A percentile compares a stretch with the other conserved stretches of the same genome.
Conservation (phyloP, 2,888 invertebrate species). For the Nysson spinosus region DNA sequence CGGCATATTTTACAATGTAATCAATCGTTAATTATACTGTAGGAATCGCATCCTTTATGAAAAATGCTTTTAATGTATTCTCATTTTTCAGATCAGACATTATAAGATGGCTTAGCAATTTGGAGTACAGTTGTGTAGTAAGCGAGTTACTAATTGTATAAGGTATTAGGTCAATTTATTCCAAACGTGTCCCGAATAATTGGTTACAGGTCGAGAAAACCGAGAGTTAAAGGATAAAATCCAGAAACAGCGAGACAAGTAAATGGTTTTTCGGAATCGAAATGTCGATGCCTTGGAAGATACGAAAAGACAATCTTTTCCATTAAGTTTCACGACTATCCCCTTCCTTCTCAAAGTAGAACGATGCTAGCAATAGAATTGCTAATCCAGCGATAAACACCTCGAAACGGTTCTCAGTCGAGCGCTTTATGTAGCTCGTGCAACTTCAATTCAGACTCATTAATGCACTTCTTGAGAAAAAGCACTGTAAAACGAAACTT, state of each 20-base stretch:
- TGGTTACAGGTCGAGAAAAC: background rate
- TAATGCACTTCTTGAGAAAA: conserved; percentile 42
- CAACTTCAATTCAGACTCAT: conserved; percentile 45
- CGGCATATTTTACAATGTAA: too few species aligned
- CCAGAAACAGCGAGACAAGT: conserved; percentile 1
- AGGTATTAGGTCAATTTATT: too few species aligned
- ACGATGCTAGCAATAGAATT: conserved; percentile 68
- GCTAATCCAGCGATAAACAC: conserved; percentile 72
- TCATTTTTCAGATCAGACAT: too few species aligned
- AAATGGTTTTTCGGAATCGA: conserved; percentile 22
- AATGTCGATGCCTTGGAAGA: conserved; percentile 1
- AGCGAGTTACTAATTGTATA: too few species aligned
- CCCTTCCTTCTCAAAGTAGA: conserved; percentile 23
- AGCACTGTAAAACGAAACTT: conserved; percentile 43
- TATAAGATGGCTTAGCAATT: too few species aligned
- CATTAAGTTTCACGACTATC: conserved; percentile 34
- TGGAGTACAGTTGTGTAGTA: too few species aligned
- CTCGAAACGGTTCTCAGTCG: conserved; percentile 53
- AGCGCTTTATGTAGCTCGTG: conserved; percentile 43
- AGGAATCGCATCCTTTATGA: too few species aligned
- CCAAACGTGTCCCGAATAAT: too few species aligned
- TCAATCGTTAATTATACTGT: too few species aligned
- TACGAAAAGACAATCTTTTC: conserved; percentile 36
- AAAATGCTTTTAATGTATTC: too few species aligned
- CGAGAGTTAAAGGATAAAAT: background rate